Evolutionary conservation across 2,113 vertebrate genomes (phyloP), one percentile per base, ranked within the genome.

Genomic region (Percopsis transmontana): DNA sequence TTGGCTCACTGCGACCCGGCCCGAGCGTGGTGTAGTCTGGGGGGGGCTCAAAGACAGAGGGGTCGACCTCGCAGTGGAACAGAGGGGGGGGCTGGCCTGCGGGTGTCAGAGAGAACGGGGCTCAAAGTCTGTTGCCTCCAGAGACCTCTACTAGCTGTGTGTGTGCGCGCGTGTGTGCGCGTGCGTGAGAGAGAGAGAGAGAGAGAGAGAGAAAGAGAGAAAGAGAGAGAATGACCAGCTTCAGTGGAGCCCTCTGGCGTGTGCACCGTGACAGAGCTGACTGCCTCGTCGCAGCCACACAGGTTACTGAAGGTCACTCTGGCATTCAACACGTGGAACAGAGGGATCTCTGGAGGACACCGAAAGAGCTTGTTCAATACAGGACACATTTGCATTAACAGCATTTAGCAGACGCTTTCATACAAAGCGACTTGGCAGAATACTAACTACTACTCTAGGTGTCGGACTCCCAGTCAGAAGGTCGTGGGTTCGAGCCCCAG

Each of bases 11-110:
- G 81, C 93, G 95, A 19, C 94, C 95, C 0, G 95, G 85, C 0
- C 96, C 96, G 18, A 97, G 92, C 59, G 94, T 94, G 0, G 94
- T 93, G 90, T 98, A 98, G 57, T 97, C 96, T 0, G 91, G 84
- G 0, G 96, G 96, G 41, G 95, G 94, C 83, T 98, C 96, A 1
- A 98, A 97, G 79, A 96, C 95, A 0, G 92, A 87, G 0, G 95
- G 93, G 80, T 98, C 95, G 76, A 97, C 93, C 74, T 96, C 95
- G 2, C 96, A 97, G 0, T 93, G 85, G 76, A 95, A 88, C 2
- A 90, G 92, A 71, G 85, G 84, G 5, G 72, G 44, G 3, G 73
- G 45, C 77, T 87, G 76, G 76, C 90, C 94, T 94, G 74, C 39
- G 15, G 9, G 14, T 55, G 27, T 33, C 27, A 4, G 27, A 33